Conservation (phyloP, 2,888 invertebrate genomes). For the Coleophora deauratella region DNA sequence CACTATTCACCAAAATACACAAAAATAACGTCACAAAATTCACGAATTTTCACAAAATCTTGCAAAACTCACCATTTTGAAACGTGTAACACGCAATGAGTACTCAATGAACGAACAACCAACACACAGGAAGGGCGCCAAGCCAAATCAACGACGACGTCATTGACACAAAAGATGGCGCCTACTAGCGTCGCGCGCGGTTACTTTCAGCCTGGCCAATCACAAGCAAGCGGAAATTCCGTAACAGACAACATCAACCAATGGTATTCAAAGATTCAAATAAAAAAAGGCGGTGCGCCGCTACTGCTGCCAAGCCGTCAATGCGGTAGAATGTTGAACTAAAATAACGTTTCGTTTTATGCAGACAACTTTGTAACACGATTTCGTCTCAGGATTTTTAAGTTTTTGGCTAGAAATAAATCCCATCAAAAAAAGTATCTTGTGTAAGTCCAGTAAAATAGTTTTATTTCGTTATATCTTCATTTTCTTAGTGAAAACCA, state of each 20-base stretch:
- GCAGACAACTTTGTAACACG: not conserved
- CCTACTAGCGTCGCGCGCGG: constrained; percentile 32
- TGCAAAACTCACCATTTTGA: constrained; percentile 74
- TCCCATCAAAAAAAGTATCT: too few relatives aligned
- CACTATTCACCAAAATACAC: constrained; percentile 44
- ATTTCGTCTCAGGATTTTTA: too few relatives aligned
- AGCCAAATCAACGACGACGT: constrained; percentile 52
- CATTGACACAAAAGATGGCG: constrained; percentile 52
- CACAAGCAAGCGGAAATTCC: constrained; percentile 42
- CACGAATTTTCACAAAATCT: constrained; percentile 56
- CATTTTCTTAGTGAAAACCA: too few relatives aligned
- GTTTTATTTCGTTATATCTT: too few relatives aligned
- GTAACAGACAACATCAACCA: constrained; percentile 25
- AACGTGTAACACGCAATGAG: constrained; percentile 69
- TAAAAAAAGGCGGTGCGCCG: not conserved
- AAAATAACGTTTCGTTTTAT: not conserved
- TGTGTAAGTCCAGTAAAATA: too few relatives aligned
- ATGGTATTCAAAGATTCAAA: not conserved
- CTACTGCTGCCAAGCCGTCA: not conserved
- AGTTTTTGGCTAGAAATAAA: too few relatives aligned
- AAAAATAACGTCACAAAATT: constrained; percentile 36
- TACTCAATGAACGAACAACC: constrained; percentile 60
- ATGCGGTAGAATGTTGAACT: constrained; percentile 11
- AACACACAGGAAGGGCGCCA: constrained; percentile 72
- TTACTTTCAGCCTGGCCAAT: constrained; percentile 41